phyloP scores from a whole-genome alignment of 2,888 invertebrate species.

The Lasiommata megera region DNA sequence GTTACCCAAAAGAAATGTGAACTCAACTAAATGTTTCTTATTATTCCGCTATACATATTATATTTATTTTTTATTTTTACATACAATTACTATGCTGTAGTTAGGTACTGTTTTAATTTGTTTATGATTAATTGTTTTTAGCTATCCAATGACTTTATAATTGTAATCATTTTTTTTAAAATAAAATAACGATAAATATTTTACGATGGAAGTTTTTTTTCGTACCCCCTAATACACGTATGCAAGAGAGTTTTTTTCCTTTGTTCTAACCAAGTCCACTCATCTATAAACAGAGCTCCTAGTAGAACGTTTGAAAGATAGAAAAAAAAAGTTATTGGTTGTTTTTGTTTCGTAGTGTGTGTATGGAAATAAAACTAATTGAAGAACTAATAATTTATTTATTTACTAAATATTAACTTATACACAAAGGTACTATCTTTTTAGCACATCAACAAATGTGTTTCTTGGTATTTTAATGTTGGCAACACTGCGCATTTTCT shows the following conservation, averaged over 20 bases:
- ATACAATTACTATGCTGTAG: background rate
- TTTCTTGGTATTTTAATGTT: conserved; percentile 95
- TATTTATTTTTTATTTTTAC: conserved; percentile 1
- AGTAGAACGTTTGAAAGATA: no score
- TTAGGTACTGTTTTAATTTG: background rate
- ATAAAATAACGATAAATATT: conserved; percentile 21
- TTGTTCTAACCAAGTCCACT: no score
- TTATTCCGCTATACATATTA: background rate
- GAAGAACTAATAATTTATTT: background rate
- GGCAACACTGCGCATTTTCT: conserved; percentile 94
- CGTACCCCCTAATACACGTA: no score
- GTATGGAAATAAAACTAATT: background rate
- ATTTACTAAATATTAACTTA: background rate
- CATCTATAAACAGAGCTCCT: no score
- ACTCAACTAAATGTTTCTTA: background rate
- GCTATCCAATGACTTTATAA: conserved; percentile 59
- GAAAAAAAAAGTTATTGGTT: no score
- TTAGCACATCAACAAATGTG: conserved; percentile 95
- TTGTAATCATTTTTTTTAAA: conserved; percentile 31
- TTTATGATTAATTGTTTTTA: conserved; percentile 45
- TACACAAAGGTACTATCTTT: conserved; percentile 76
- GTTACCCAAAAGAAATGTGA: background rate
- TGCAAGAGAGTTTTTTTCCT: no score
- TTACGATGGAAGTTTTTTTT: conserved; percentile 7
- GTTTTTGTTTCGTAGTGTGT: no score